Percentiles rank a stretch among this genome's conserved stretches.
These are phyloP conservation scores for Oligia latruncula DNA, from an alignment of 2,888 invertebrate genomes.

Conservation along the genomic window DNA sequence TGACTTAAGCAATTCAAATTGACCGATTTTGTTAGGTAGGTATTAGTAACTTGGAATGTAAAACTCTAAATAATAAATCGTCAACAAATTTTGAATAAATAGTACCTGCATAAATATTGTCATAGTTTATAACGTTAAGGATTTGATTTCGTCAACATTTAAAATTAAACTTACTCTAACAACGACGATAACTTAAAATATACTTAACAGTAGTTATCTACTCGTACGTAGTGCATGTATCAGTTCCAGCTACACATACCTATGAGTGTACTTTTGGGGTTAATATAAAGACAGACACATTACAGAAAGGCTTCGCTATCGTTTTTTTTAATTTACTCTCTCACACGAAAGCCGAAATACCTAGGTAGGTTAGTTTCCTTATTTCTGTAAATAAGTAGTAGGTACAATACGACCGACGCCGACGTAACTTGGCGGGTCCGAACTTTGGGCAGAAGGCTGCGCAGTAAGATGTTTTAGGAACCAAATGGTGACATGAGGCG, in stretches of 20 bases:
- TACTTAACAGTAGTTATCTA: conserved; percentile 56
- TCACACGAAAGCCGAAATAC: neutral
- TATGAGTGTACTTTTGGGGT: conserved; percentile 47
- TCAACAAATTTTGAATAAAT: conserved; percentile 50
- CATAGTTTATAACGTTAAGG: conserved; percentile 69
- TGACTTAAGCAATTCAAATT: conserved; percentile 52
- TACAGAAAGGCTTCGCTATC: neutral
- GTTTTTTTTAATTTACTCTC: neutral
- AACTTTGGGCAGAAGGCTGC: too few relatives aligned
- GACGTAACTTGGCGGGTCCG: too few relatives aligned
- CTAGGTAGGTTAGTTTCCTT: neutral
- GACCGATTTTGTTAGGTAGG: conserved; percentile 49
- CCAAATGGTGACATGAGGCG: too few relatives aligned
- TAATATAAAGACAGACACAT: conserved; percentile 6
- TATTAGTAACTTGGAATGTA: conserved; percentile 38
- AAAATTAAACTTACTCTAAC: conserved; percentile 67
- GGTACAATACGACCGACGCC: too few relatives aligned
- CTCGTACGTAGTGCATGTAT: conserved; percentile 64
- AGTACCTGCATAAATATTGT: conserved; percentile 79
- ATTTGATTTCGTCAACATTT: conserved; percentile 62
- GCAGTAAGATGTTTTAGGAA: too few relatives aligned
- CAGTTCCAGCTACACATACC: conserved; percentile 66
- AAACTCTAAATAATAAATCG: conserved; percentile 23
- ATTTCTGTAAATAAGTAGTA: neutral
- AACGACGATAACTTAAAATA: conserved; percentile 64